Percentiles rank a stretch among this genome's conserved stretches.
Conservation (phyloP, 2,113 vertebrate genomes). For the Thryonomys swinderianus region DNA sequence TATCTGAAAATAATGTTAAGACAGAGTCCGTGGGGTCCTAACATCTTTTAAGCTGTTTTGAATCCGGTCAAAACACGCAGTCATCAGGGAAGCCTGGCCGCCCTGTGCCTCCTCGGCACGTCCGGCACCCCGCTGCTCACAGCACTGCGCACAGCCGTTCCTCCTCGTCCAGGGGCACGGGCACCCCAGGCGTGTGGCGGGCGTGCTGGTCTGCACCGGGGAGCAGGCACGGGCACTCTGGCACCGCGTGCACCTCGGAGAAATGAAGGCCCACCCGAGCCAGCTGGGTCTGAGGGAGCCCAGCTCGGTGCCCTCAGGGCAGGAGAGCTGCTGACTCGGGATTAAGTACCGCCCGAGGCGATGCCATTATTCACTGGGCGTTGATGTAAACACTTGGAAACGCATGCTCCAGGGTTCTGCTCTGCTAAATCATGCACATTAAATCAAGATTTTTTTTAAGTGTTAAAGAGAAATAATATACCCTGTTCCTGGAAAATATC, state of each 20-base stretch:
- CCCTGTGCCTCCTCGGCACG: neutral
- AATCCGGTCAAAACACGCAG: neutral
- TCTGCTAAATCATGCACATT: conserved; percentile 18
- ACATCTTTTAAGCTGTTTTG: neutral
- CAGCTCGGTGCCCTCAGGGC: conserved; percentile 12
- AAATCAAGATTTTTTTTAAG: conserved; percentile 32
- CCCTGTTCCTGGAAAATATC: conserved; percentile 26
- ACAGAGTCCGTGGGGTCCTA: neutral
- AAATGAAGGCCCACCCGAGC: no score
- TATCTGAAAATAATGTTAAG: conserved; percentile 16
- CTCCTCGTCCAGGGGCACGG: neutral
- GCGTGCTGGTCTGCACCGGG: neutral
- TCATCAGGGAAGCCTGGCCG: neutral
- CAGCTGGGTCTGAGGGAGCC: no score
- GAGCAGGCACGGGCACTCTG: no score
- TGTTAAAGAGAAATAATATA: conserved; percentile 43
- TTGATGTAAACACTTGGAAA: conserved; percentile 56
- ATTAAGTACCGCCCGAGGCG: conserved; percentile 32
- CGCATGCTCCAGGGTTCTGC: neutral
- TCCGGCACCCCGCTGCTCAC: no score
- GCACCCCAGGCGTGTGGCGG: neutral
- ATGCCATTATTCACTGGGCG: conserved; percentile 24
- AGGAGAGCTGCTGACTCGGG: conserved; percentile 56
- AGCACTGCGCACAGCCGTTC: no score
- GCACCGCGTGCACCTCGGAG: neutral